A percentile compares a stretch with the other conserved stretches of the same genome.
phyloP scores from a whole-genome alignment of 2,888 invertebrate genomes.

The Holacanthella duospinosa region DNA sequence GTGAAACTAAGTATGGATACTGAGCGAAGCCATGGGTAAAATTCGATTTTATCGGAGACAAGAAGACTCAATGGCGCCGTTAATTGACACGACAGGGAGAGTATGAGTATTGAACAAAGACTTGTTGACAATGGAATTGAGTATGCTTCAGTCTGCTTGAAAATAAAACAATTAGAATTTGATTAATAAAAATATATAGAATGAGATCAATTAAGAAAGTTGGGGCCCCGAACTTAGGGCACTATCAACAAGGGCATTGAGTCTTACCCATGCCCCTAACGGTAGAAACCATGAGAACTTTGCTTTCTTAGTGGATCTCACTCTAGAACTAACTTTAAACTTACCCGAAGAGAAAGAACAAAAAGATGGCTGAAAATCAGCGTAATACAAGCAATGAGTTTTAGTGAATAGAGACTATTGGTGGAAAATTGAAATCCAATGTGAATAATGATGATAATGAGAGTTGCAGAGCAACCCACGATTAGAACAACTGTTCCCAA shows the following conservation, averaged over 20 bases:
- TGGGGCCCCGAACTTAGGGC: too few species aligned
- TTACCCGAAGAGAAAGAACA: conserved; percentile 21
- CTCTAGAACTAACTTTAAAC: too few species aligned
- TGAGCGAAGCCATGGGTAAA: conserved; percentile 30
- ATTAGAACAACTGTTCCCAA: conserved; percentile 21
- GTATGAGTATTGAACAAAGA: conserved; percentile 22
- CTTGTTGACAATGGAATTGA: conserved; percentile 20
- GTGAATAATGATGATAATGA: conserved; percentile 18
- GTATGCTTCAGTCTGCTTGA: conserved; percentile 16
- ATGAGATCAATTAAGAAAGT: too few species aligned
- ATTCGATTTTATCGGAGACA: conserved; percentile 17
- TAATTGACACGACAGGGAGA: conserved; percentile 27
- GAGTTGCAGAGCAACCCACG: conserved; percentile 13
- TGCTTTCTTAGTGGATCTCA: too few species aligned
- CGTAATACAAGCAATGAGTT: conserved; percentile 19
- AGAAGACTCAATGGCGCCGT: conserved; percentile 26
- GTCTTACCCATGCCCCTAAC: too few species aligned
- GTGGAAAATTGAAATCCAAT: conserved; percentile 14
- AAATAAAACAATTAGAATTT: not conserved
- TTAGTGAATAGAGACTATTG: conserved; percentile 19
- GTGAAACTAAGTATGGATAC: conserved; percentile 29
- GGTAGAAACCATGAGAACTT: too few species aligned
- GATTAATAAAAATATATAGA: not conserved
- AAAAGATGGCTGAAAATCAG: conserved; percentile 21
- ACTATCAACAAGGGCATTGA: too few species aligned